Evolutionary conservation across 2,888 invertebrate genomes (phyloP).

Genomic region (Euspilapteryx auroguttella): DNA sequence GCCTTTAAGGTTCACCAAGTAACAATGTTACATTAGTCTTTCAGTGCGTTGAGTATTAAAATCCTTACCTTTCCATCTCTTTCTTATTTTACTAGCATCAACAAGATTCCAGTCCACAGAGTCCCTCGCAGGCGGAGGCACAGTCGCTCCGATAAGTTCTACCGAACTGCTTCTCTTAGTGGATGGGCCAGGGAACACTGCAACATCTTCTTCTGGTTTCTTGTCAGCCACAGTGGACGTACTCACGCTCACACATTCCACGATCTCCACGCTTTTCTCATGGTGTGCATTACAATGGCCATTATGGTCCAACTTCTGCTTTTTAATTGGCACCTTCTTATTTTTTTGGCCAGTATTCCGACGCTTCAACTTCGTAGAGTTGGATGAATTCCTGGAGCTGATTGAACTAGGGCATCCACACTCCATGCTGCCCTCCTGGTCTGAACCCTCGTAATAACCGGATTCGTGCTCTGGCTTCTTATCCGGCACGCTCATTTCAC

Average conservation of each 20-base stretch:
- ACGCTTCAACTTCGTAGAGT: conserved; percentile 34
- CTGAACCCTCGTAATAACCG: conserved; percentile 80
- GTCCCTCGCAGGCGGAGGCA: conserved; percentile 41
- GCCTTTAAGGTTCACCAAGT: no score
- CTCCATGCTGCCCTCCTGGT: conserved; percentile 64
- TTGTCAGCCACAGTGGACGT: conserved; percentile 18
- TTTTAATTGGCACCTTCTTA: conserved; percentile 35
- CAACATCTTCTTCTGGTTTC: conserved; percentile 20
- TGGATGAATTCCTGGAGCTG: conserved; percentile 48
- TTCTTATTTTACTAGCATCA: conserved; percentile 60
- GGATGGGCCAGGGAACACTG: conserved; percentile 31
- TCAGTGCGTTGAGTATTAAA: no score
- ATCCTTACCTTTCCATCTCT: conserved; percentile 51
- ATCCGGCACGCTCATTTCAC: conserved; percentile 63
- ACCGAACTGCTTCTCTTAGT: conserved; percentile 39
- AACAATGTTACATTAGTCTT: no score
- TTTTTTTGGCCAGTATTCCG: conserved; percentile 36
- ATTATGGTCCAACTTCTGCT: conserved; percentile 16
- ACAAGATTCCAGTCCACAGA: conserved; percentile 52
- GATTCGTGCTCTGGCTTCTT: conserved; percentile 78
- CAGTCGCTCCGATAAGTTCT: conserved; percentile 42
- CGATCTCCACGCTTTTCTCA: conserved; percentile 38
- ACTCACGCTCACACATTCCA: conserved; percentile 23
- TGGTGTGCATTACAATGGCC: conserved; percentile 18
- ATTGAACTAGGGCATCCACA: conserved; percentile 46